Evolutionary conservation across 1,140 invertebrate species (phyloP), one percentile per base, ranked within the genome.

Genomic region (Drosophila jambulina): DNA sequence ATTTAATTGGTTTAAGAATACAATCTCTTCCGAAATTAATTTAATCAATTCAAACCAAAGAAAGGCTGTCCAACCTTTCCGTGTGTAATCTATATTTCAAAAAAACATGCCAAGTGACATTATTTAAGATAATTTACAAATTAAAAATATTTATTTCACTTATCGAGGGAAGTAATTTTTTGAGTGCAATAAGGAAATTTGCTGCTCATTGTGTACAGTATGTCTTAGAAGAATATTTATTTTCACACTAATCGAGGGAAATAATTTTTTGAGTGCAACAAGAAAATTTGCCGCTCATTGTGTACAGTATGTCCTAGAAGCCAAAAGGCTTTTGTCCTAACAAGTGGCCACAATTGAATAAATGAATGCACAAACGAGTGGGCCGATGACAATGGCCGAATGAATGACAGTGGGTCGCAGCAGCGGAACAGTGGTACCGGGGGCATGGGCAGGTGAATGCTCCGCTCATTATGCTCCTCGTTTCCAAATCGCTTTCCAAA

Each of bases 331-430:
- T 84, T 88, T 88, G 77, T 88, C 77, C 84, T 61, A 80, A 78
- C 84, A 87, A 87, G 84, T 87, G 84, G 84, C 84, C 84, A 87
- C 84, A 87, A 87, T 87, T 87, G 84, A 87, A 87, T 88, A 87
- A 87, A 87, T 90, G 84, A 87, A 87, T 87, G 84, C 80, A 88
- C 68, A 78, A 77, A 77, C 49, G 57, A 78, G 75, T 78, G 75
- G 75, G 74, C 63, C 48, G 67, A 9, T 64, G 72, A 75, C 58
- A 63, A 75, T 61, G 46, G 32, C 27, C 69, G 38, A 49, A 12
- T 46, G 40, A 75, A 42, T 19, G 27, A 59, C 51, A 70, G 40
- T 46, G 48, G 63, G 19, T 13, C 49, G 12, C 64, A 64, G 32
- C 12, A 23, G 32, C 34, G 17, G 38, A 21, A 45, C 43, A 54